Percentiles rank a stretch among this genome's conserved stretches.
Conservation (phyloP, 1,140 invertebrate genomes). For the Drosophila malerkotliana region DNA sequence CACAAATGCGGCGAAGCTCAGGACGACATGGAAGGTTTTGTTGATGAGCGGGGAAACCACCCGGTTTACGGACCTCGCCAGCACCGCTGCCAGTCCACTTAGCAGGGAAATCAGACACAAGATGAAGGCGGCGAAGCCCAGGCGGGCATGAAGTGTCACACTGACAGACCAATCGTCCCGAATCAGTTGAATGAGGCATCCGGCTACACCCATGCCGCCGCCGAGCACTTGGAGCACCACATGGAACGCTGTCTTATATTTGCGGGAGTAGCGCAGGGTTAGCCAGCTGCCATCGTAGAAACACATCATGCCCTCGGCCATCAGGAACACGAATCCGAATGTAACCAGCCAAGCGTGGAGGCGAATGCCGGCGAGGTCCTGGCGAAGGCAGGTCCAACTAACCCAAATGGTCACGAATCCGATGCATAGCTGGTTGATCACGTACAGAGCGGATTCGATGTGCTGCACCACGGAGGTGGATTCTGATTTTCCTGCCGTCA, state of each 20-base stretch:
- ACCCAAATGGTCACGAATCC: conserved; percentile 79
- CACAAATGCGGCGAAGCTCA: conserved; percentile 64
- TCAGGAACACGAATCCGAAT: conserved; percentile 69
- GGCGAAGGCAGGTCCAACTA: conserved; percentile 71
- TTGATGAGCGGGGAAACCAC: conserved; percentile 52
- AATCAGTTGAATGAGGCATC: conserved; percentile 65
- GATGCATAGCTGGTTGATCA: conserved; percentile 75
- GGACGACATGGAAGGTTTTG: conserved; percentile 65
- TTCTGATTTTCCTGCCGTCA: conserved; percentile 22
- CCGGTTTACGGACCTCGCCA: conserved; percentile 40
- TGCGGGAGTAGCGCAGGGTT: conserved; percentile 50
- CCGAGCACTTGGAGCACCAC: conserved; percentile 66
- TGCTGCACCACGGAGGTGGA: conserved; percentile 48
- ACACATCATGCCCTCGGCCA: conserved; percentile 75
- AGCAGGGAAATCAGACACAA: conserved; percentile 63
- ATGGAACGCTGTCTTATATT: conserved; percentile 61
- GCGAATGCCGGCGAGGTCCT: conserved; percentile 51
- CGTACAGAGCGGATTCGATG: conserved; percentile 57
- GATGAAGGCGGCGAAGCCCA: conserved; percentile 70
- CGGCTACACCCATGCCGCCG: conserved; percentile 69
- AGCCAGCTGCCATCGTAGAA: conserved; percentile 70
- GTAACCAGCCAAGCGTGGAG: conserved; percentile 74
- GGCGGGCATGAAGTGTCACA: conserved; percentile 54
- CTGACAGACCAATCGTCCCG: conserved; percentile 53
- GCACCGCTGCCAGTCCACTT: conserved; percentile 50